phyloP scores from a whole-genome alignment of 37 sponge, comb jelly and placozoan genomes.

The Beroe ovata region DNA sequence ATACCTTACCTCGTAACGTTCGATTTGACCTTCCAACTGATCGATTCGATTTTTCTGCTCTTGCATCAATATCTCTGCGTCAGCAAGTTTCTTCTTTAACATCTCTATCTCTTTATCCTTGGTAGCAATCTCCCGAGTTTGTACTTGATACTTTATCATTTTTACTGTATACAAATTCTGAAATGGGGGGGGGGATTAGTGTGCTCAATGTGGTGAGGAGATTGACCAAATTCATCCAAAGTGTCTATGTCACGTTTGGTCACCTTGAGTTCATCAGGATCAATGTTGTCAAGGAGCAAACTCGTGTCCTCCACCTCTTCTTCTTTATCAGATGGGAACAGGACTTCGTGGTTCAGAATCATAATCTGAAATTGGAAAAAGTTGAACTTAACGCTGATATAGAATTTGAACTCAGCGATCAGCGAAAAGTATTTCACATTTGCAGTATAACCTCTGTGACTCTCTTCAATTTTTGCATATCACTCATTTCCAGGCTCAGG shows the following conservation, averaged over 20 bases:
- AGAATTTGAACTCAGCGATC: no score
- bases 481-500: constrained; percentile 36
- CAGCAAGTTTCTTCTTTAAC: neutral
- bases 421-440: no score
- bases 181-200: no score
- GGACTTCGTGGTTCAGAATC: constrained; percentile 9
- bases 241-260: neutral
- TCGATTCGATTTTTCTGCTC: constrained; percentile 21
- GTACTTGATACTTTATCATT: constrained; percentile 60
- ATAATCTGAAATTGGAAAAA: constrained; percentile 42
- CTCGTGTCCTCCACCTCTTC: neutral
- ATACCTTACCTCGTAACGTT: constrained; percentile 3
- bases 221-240: no score
- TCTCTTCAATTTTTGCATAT: constrained; percentile 59
- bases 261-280: constrained; percentile 47
- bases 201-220: no score
- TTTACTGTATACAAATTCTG: constrained; percentile 42
- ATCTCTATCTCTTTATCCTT: constrained; percentile 41
- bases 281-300: constrained; percentile 6
- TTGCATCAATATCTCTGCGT: neutral
- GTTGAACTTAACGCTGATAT: no score
- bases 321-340: constrained; percentile 48
- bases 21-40: neutral
- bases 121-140: constrained; percentile 29
- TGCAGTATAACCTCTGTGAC: constrained; percentile 64